Evolutionary conservation across 2,113 vertebrate species (phyloP).

Genomic region (Microtus richardsoni): DNA sequence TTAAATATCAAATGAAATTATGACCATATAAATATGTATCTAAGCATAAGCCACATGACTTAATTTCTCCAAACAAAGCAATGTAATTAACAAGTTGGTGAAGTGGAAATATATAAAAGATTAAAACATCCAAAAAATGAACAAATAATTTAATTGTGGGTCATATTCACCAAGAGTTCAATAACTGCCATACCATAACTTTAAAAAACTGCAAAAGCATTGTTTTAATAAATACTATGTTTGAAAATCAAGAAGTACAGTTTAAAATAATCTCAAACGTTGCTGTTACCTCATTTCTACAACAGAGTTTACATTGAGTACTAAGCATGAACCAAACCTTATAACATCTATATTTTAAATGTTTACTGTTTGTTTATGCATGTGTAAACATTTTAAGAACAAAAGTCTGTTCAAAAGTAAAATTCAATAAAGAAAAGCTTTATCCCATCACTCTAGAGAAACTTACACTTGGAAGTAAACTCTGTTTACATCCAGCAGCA

Average conservation of each 20-base stretch:
- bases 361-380: not conserved
- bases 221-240: not conserved
- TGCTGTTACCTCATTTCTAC: not conserved
- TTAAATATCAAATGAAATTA: conserved; percentile 45
- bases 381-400: not conserved
- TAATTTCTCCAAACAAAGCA: conserved; percentile 27
- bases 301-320: not conserved
- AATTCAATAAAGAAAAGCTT: not conserved
- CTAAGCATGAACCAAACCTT: not conserved
- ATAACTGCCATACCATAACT: not conserved
- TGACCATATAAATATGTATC: conserved; percentile 25
- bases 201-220: not conserved
- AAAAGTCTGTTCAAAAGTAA: conserved; percentile 15
- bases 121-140: not conserved
- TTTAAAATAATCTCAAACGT: not conserved
- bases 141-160: not conserved
- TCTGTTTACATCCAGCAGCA: not conserved
- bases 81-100: conserved; percentile 5
- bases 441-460: not conserved
- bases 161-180: not conserved
- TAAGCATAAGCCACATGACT: not conserved
- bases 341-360: not conserved
- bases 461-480: not conserved
- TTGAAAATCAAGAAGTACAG: not conserved
- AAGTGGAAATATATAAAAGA: not conserved